Evolutionary conservation across 2,888 invertebrate species (phyloP).

Genomic region (Drymonia ruficornis): DNA sequence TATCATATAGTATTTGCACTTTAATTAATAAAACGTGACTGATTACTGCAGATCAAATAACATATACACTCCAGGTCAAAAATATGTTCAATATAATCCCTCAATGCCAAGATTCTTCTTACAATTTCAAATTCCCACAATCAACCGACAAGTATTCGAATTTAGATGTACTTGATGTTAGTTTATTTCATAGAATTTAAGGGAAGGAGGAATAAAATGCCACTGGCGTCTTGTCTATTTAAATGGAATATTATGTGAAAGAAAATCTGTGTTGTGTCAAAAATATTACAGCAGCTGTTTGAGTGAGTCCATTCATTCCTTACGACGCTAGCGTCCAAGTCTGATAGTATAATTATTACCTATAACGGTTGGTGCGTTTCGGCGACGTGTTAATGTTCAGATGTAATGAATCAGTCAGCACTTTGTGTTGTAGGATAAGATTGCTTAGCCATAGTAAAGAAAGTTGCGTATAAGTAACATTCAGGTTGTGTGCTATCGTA

Average conservation of each 20-base stretch:
- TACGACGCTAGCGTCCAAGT: slow-evolving; percentile 30
- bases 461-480: slow-evolving; percentile 69
- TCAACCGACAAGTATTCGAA: slow-evolving; percentile 33
- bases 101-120: slow-evolving; percentile 22
- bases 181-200: slow-evolving; percentile 28
- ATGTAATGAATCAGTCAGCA: slow-evolving; percentile 39
- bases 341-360: slow-evolving; percentile 31
- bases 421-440: slow-evolving; percentile 57
- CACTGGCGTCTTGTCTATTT: slow-evolving; percentile 12
- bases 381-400: slow-evolving; percentile 28
- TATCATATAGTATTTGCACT: slow-evolving; percentile 70
- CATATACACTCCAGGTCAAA: slow-evolving; percentile 25
- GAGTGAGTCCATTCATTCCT: slow-evolving; percentile 29
- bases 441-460: slow-evolving; percentile 64
- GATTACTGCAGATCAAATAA: slow-evolving; percentile 42
- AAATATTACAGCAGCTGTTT: slow-evolving; percentile 24
- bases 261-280: slow-evolving; percentile 33
- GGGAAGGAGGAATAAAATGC: slow-evolving; percentile 7
- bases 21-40: slow-evolving; percentile 58
- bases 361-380: slow-evolving; percentile 27
- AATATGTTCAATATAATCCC: slow-evolving; percentile 25
- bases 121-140: slow-evolving; percentile 21
- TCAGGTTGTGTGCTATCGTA: slow-evolving; percentile 76
- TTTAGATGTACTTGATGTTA: slow-evolving; percentile 35
- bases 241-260: slow-evolving; percentile 27